Conservation (phyloP, 2,797 vertebrate species). For the Darevskia mixta region DNA sequence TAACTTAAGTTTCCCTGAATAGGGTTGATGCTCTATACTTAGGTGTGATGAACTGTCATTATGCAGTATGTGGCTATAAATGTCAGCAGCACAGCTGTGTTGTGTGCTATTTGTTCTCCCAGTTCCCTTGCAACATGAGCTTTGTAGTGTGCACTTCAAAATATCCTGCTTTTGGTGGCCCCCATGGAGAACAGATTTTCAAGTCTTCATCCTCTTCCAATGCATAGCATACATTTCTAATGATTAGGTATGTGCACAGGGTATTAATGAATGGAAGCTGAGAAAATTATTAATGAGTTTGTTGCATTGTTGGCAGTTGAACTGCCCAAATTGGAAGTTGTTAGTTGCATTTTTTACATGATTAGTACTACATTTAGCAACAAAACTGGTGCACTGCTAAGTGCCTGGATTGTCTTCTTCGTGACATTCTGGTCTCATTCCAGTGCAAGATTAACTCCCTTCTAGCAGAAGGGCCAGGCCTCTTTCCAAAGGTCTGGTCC, state of each 20-base stretch:
- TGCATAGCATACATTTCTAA: background rate
- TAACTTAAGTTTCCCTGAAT: background rate
- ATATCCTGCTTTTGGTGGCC: background rate
- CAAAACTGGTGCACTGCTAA: conserved; percentile 61
- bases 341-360: background rate
- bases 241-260: background rate
- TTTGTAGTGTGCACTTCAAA: background rate
- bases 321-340: background rate
- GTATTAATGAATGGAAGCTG: background rate
- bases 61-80: too few relatives aligned
- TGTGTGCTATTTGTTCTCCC: background rate
- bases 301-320: background rate
- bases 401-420: conserved; percentile 59
- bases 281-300: background rate
- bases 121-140: background rate
- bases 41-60: background rate
- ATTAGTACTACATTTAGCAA: background rate
- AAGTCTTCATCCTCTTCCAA: background rate
- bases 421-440: conserved; percentile 60
- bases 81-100: too few relatives aligned
- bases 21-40: background rate
- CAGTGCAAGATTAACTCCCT: conserved; percentile 66
- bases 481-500: background rate
- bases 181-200: background rate
- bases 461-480: conserved; percentile 69